Evolutionary conservation across 1,140 invertebrate genomes (phyloP), one percentile per base, ranked within the genome.

Genomic region (Drosophila sproati): DNA sequence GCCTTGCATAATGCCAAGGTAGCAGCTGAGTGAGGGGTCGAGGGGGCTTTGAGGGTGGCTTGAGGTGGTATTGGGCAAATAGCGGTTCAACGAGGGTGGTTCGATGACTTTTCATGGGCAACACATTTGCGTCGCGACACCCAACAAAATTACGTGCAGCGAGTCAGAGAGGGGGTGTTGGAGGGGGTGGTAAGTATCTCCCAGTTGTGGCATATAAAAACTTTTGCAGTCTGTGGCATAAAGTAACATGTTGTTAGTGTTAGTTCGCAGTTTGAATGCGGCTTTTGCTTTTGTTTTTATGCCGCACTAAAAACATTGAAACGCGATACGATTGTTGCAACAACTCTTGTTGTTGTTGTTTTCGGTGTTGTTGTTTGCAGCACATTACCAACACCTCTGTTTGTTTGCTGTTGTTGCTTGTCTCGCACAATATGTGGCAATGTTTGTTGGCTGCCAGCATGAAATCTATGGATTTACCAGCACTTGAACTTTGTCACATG

Each of bases 381-480:
- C 56, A 77, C 82, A 83, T 85, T 83, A 85, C 81, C 77, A 78
- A 79, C 82, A 78, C 74, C 77, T 80, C 77, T 62, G 50, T 3
- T 76, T 75, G 60, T 79, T 52, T 62, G 51, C 39, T 63, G 45
- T 75, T 71, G 73, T 54, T 79, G 72, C 45, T 71, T 82, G 83
- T 85, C 85, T 89, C 71, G 85, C 86, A 90, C 86, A 89, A 89
- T 89, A 77, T 89, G 85, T 85, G 83, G 80, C 85, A 85, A 88
- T 88, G 80, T 87, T 88, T 87, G 80, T 73, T 45, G 70, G 68
- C 77, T 87, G 83, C 83, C 83, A 88, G 83, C 83, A 88, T 89
- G 83, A 89, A 89, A 89, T 89, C 85, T 85, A 85, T 81, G 85
- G 85, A 89, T 89, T 89, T 89, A 89, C 78, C 80, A 89, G 85